phyloP scores from a whole-genome alignment of 2,888 invertebrate genomes.

The Pelosia muscerda region DNA sequence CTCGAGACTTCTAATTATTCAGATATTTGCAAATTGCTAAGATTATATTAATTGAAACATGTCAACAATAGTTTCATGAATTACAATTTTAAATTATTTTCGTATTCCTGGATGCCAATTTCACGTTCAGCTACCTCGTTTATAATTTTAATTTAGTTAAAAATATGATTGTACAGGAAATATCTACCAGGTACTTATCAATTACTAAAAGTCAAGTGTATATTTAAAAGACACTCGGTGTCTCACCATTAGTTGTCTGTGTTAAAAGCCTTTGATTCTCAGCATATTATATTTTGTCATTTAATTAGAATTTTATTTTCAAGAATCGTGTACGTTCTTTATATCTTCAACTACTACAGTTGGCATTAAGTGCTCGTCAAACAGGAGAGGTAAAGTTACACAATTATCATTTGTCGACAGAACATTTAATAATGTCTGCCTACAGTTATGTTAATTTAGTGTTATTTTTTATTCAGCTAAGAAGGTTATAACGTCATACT shows the following conservation, averaged over 20 bases:
- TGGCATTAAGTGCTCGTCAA: slow-evolving; percentile 8
- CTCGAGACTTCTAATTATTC: not conserved
- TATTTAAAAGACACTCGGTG: too few relatives aligned
- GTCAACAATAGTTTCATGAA: not conserved
- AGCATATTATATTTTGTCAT: too few relatives aligned
- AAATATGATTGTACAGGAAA: too few relatives aligned
- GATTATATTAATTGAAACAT: not conserved
- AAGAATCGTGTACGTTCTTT: not conserved
- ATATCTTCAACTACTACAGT: not conserved
- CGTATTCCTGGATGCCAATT: not conserved
- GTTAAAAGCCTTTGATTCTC: too few relatives aligned
- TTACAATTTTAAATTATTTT: not conserved
- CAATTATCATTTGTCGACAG: slow-evolving; percentile 6
- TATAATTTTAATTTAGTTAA: too few relatives aligned
- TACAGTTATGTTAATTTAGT: not conserved
- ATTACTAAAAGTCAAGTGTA: too few relatives aligned
- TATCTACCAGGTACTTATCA: too few relatives aligned
- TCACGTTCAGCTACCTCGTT: not conserved
- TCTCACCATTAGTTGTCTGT: too few relatives aligned
- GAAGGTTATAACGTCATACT: slow-evolving; percentile 28
- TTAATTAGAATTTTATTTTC: not conserved
- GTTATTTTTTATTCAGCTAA: slow-evolving; percentile 24
- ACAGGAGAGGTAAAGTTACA: not conserved
- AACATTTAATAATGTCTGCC: not conserved
- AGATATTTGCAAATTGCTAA: not conserved